Evolutionary conservation across 23 tunicate species (phyloP), one percentile per base, ranked within the genome.

Genomic region (Halocynthia aurantium): DNA sequence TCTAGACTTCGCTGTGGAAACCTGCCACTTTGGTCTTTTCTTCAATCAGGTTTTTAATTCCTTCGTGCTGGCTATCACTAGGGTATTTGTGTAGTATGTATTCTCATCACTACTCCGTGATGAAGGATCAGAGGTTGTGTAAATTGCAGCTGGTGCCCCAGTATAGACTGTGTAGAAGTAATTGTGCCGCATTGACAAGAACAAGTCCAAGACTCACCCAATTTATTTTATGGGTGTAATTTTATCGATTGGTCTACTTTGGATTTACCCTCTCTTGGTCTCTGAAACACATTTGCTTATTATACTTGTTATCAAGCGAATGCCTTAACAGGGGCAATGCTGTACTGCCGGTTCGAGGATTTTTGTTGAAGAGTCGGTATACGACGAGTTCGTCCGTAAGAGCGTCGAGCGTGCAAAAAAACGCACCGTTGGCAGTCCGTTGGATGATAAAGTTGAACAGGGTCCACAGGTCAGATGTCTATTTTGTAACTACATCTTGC

Each of bases 351-450:
- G 97, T 7, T 90, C 93, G 6, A 70, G 99, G 6, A 69, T 85
- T 51, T 90, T 83, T 52, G 97, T 96, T 49, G 81, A 90, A 69
- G 97, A 96, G 65, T 83, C 85, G 9, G 85, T 96, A 21, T 90
- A 90, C 67, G 99, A 96, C 53, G 99, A 96, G 67, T 96, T 90
- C 70, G 97, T 96, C 64, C 89, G 90, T 63, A 61, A 85, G 54
- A 89, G 96, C 63, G 89, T 83, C 6, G 99, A 80, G 53, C 81
- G 99, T n/a, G 99, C 99, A 20, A 53, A 80, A 31, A 85, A 82
- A 62, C 81, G 96, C 50, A 81, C 88, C 5, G 87, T 89, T 56
- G 99, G 99, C 7, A 70, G 80, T 67, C 99, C 99, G 56, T 96
- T 76, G 62, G 87, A 80, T 9, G 72, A 50, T 6, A 82, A 81